Conservation (phyloP, 2,797 vertebrate genomes). For the Percopsis omiscomaycus region DNA sequence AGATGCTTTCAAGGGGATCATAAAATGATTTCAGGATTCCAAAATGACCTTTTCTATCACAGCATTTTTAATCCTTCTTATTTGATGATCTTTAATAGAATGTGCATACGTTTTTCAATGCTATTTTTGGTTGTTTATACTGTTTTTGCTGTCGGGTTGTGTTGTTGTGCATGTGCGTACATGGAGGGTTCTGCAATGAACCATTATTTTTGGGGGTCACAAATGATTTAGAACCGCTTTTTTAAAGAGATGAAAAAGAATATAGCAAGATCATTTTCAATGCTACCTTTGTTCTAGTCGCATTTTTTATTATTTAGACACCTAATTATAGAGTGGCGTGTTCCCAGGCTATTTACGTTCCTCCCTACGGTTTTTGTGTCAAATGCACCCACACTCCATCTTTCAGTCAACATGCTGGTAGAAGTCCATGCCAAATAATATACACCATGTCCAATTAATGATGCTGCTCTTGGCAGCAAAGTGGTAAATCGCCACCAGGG, state of each 20-base stretch:
- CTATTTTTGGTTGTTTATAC: too few species aligned
- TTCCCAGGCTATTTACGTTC: slow-evolving; percentile 43
- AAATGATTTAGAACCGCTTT: too few species aligned
- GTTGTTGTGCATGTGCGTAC: too few species aligned
- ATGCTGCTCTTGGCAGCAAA: slow-evolving; percentile 72
- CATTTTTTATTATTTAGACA: slow-evolving; percentile 24
- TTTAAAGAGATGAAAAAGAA: slow-evolving; percentile 6
- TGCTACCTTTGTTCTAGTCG: slow-evolving; percentile 16
- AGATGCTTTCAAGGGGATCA: too few species aligned
- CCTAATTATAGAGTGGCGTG: slow-evolving; percentile 32
- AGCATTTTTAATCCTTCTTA: too few species aligned
- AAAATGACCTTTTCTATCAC: too few species aligned
- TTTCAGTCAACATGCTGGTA: slow-evolving; percentile 69
- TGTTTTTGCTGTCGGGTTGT: too few species aligned
- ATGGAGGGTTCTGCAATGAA: too few species aligned
- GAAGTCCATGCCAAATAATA: slow-evolving; percentile 68
- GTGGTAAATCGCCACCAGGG: slow-evolving; percentile 70
- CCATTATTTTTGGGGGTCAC: too few species aligned
- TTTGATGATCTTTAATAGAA: too few species aligned
- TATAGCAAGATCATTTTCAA: slow-evolving; percentile 23
- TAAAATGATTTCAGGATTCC: too few species aligned
- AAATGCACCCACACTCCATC: slow-evolving; percentile 57
- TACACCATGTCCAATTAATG: slow-evolving; percentile 76
- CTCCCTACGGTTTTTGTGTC: slow-evolving; percentile 48
- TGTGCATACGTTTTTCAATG: too few species aligned